These are phyloP conservation scores for Avahi laniger DNA, from an alignment of 2,797 vertebrate genomes.

Conservation along the genomic window DNA sequence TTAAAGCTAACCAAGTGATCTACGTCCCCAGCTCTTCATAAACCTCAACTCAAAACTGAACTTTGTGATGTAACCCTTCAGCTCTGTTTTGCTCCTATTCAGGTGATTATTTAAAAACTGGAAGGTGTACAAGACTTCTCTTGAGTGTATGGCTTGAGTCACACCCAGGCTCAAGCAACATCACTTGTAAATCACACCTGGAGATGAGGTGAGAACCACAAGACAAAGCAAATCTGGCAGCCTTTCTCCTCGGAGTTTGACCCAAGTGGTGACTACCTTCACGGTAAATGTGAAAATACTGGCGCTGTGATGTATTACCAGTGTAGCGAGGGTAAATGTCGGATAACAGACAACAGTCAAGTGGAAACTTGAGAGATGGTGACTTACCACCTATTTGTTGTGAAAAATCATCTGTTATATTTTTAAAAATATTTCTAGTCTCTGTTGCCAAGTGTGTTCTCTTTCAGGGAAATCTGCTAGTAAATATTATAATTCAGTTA, in stretches of 20 bases:
- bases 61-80: background rate
- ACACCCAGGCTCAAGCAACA: background rate
- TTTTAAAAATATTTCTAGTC: conserved; percentile 37
- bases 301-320: background rate
- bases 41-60: background rate
- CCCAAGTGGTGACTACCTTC: background rate
- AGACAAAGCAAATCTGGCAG: background rate
- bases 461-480: conserved; percentile 20
- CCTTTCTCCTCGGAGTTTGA: background rate
- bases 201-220: background rate
- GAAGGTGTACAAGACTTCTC: background rate
- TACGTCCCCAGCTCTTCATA: background rate
- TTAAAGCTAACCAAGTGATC: background rate
- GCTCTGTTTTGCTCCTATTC: background rate
- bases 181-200: background rate
- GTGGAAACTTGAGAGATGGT: background rate
- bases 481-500: background rate
- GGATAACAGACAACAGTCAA: background rate
- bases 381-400: conserved; percentile 28
- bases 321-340: background rate
- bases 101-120: background rate
- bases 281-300: background rate
- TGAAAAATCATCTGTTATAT: conserved; percentile 39
- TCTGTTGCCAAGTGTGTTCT: background rate
- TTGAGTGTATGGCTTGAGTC: background rate